Conservation (phyloP, 2,113 vertebrate species). For the Nibea coibor region DNA sequence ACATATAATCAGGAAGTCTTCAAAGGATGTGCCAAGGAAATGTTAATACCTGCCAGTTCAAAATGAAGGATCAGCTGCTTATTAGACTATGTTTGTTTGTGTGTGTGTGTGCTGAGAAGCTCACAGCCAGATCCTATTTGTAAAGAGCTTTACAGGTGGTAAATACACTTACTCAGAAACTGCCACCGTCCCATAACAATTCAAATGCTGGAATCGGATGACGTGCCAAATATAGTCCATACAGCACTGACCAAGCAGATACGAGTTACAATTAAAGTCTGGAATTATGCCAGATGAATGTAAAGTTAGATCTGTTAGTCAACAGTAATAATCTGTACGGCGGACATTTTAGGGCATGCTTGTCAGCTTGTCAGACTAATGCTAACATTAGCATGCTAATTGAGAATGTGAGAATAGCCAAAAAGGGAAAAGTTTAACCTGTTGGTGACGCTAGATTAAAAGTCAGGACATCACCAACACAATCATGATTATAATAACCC, state of each 20-base stretch:
- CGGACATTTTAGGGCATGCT: background rate
- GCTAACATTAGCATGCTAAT: too few species aligned
- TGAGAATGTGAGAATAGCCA: too few species aligned
- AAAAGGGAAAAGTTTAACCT: too few species aligned
- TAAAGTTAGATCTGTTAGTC: background rate
- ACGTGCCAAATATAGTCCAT: background rate
- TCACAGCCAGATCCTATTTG: background rate
- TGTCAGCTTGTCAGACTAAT: too few species aligned
- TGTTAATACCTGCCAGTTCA: background rate
- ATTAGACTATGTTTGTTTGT: background rate
- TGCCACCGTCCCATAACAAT: background rate
- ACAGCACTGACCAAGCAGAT: background rate
- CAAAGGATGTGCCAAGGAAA: background rate
- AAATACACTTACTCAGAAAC: slow-evolving; percentile 17
- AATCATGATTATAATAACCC: too few species aligned
- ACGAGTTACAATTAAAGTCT: background rate
- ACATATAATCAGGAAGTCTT: background rate
- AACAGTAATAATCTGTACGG: background rate
- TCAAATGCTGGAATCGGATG: background rate
- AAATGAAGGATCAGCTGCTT: slow-evolving; percentile 7
- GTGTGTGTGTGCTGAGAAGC: background rate
- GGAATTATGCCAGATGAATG: background rate
- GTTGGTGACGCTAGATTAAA: too few species aligned
- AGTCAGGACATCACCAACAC: background rate
- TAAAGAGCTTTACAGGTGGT: background rate